phyloP scores from a whole-genome alignment of 2,113 vertebrate genomes.

The Paradoxurus hermaphroditus region DNA sequence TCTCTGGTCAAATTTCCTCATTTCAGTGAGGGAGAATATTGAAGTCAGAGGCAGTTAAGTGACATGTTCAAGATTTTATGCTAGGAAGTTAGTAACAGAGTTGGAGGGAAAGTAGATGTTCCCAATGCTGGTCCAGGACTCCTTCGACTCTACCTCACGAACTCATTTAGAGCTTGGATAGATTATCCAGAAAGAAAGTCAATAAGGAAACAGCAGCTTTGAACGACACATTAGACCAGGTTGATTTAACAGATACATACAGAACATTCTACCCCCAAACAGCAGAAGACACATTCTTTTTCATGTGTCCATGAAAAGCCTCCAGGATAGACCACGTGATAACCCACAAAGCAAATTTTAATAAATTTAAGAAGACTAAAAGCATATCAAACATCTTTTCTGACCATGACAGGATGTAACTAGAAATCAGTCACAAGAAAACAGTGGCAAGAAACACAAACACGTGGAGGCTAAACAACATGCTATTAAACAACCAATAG shows the following conservation, averaged over 20 bases:
- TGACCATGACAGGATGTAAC: background rate
- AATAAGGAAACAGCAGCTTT: background rate
- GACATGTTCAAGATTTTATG: background rate
- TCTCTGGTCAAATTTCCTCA: background rate
- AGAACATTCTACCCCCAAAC: background rate
- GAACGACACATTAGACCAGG: background rate
- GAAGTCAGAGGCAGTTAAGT: background rate
- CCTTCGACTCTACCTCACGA: background rate
- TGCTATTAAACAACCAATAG: background rate
- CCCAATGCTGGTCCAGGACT: background rate
- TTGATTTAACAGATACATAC: background rate
- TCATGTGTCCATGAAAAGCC: background rate
- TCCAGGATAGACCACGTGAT: background rate
- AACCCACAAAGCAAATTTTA: background rate
- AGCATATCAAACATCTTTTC: background rate
- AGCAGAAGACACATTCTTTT: background rate
- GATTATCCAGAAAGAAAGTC: background rate
- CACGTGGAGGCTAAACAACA: background rate
- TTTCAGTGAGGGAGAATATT: conserved; percentile 4
- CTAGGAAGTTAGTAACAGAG: background rate
- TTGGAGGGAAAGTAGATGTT: background rate
- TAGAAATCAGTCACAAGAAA: background rate
- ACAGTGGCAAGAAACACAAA: background rate
- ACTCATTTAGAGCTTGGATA: background rate
- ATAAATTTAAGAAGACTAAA: background rate